phyloP scores from a whole-genome alignment of 2,888 invertebrate genomes.

The Nymphalis urticae region DNA sequence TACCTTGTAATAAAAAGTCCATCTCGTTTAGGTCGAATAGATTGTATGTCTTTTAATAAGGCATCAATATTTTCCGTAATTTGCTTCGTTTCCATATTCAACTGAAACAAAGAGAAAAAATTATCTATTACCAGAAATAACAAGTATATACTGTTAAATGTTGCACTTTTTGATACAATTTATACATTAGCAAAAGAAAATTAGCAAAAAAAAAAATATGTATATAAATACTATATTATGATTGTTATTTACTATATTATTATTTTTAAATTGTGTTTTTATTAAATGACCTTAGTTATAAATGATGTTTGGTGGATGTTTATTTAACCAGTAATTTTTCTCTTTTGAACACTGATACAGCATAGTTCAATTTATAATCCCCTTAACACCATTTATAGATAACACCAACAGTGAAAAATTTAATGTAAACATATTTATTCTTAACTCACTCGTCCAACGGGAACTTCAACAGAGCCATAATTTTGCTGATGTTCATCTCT shows the following conservation, averaged over 20 bases:
- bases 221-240: too few relatives aligned
- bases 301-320: too few relatives aligned
- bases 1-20: slow-evolving; percentile 87
- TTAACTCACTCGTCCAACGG: slow-evolving; percentile 85
- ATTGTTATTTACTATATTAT: too few relatives aligned
- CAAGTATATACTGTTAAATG: too few relatives aligned
- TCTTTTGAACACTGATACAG: too few relatives aligned
- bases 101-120: slow-evolving; percentile 67
- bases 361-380: too few relatives aligned
- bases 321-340: too few relatives aligned
- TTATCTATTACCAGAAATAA: neutral
- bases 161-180: too few relatives aligned
- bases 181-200: too few relatives aligned
- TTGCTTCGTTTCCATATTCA: slow-evolving; percentile 86
- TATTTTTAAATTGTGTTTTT: neutral
- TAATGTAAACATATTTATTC: neutral
- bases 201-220: too few relatives aligned
- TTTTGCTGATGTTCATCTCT: slow-evolving; percentile 87
- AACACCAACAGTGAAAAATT: too few relatives aligned
- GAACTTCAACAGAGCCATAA: slow-evolving; percentile 85
- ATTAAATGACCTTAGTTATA: neutral
- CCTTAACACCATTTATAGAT: too few relatives aligned
- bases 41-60: slow-evolving; percentile 84
- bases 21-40: slow-evolving; percentile 84
- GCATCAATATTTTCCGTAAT: slow-evolving; percentile 87